A percentile compares a stretch with the other conserved stretches of the same genome.
Conservation (phyloP, 2,888 invertebrate genomes). For the Chrysolina americana region DNA sequence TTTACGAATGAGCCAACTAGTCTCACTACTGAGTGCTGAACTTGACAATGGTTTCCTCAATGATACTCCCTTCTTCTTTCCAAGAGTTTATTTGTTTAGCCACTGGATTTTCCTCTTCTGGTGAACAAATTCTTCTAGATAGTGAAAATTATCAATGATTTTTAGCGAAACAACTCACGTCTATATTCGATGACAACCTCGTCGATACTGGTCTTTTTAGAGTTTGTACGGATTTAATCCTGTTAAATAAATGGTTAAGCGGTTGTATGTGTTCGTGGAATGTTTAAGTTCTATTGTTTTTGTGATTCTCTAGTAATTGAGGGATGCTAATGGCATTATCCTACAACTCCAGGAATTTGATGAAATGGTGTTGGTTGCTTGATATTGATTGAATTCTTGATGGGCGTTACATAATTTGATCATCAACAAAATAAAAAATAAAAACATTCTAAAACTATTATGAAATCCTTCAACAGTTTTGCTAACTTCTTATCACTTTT, state of each 20-base stretch:
- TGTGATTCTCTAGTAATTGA: not conserved
- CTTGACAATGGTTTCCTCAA: no score
- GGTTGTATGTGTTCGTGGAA: conserved; percentile 25
- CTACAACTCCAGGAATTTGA: no score
- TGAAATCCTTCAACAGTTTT: no score
- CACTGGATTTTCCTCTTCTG: not conserved
- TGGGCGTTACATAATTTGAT: no score
- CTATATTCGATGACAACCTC: conserved; percentile 29
- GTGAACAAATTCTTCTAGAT: not conserved
- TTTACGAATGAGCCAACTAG: no score
- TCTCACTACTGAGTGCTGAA: no score
- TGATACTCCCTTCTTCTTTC: not conserved
- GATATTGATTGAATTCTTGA: no score
- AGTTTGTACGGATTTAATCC: conserved; percentile 58
- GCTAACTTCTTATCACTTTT: no score
- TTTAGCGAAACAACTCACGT: conserved; percentile 29
- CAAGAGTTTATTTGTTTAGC: not conserved
- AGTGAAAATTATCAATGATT: conserved; percentile 11
- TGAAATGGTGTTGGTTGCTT: no score
- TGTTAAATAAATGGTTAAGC: conserved; percentile 43
- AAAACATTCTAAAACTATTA: no score
- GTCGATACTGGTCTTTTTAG: conserved; percentile 35
- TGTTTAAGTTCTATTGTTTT: conserved; percentile 22
- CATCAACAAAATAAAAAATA: no score
- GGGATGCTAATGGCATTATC: not conserved